Conservation (phyloP, 64 coral and sea anemone species). For the Pocillopora verrucosa region DNA sequence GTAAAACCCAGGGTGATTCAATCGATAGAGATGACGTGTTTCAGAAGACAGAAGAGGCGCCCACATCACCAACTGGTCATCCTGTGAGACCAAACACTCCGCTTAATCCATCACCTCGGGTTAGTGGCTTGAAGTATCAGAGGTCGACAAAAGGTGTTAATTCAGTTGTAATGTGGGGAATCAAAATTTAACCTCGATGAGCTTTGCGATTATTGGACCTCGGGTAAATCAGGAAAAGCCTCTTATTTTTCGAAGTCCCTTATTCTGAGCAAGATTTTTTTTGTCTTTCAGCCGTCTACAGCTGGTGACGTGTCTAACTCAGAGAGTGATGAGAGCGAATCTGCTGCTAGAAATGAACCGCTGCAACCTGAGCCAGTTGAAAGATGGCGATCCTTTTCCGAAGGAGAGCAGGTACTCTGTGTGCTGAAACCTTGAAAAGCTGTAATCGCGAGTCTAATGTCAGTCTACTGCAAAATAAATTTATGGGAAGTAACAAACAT, state of each 20-base stretch:
- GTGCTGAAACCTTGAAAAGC: background rate
- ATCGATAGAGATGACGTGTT: constrained; percentile 75
- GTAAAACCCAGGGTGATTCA: constrained; percentile 41
- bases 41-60: constrained; percentile 34
- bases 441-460: background rate
- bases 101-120: constrained; percentile 64
- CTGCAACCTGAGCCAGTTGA: constrained; percentile 25
- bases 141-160: background rate
- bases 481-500: background rate
- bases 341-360: background rate
- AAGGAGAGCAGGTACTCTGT: constrained; percentile 41
- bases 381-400: constrained; percentile 48
- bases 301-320: constrained; percentile 61
- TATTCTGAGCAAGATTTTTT: background rate
- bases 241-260: too few relatives aligned
- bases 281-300: constrained; percentile 19
- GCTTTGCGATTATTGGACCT: too few relatives aligned
- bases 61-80: background rate
- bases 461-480: background rate
- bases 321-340: constrained; percentile 49
- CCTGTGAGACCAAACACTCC: constrained; percentile 29
- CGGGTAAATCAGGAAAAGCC: too few relatives aligned
- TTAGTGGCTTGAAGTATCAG: background rate
- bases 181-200: too few relatives aligned
- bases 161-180: too few relatives aligned